Evolutionary conservation across 1,140 invertebrate genomes (phyloP).

Genomic region (Atta colombica): DNA sequence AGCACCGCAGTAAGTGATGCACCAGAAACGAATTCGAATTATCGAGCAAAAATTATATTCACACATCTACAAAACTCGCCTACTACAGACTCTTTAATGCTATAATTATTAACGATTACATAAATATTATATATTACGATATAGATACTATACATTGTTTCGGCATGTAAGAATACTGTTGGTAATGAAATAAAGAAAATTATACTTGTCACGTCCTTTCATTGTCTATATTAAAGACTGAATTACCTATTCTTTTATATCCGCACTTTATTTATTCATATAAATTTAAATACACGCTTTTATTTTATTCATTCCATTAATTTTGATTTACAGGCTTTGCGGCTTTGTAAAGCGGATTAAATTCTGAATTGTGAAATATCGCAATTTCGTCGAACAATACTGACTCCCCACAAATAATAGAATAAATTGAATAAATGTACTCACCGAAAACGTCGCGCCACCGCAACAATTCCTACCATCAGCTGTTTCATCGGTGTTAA

Average conservation of each 20-base stretch:
- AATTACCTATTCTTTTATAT: neutral
- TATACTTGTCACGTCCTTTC: constrained; percentile 77
- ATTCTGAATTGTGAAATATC: neutral
- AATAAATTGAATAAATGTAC: constrained; percentile 42
- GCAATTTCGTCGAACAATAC: constrained; percentile 31
- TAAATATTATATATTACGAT: constrained; percentile 73
- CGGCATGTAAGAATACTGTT: constrained; percentile 81
- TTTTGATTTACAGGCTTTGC: constrained; percentile 28
- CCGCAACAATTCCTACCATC: neutral
- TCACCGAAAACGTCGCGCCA: constrained; percentile 31
- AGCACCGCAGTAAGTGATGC: constrained; percentile 6
- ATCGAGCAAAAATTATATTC: constrained; percentile 75
- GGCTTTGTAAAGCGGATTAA: constrained; percentile 41
- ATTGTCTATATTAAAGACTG: neutral
- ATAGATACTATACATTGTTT: constrained; percentile 82
- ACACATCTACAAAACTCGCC: constrained; percentile 79
- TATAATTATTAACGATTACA: constrained; percentile 78
- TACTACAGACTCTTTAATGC: constrained; percentile 80
- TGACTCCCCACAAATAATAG: constrained; percentile 18
- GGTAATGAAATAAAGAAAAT: constrained; percentile 82
- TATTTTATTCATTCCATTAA: constrained; percentile 12
- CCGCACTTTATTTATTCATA: neutral
- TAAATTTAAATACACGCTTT: constrained; percentile 22
- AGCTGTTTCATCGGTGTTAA: constrained; percentile 43
- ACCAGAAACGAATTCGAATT: constrained; percentile 72